A percentile compares a stretch with the other conserved stretches of the same genome.
phyloP scores from a whole-genome alignment of 2,797 vertebrate species.

The Lerista edwardsae region DNA sequence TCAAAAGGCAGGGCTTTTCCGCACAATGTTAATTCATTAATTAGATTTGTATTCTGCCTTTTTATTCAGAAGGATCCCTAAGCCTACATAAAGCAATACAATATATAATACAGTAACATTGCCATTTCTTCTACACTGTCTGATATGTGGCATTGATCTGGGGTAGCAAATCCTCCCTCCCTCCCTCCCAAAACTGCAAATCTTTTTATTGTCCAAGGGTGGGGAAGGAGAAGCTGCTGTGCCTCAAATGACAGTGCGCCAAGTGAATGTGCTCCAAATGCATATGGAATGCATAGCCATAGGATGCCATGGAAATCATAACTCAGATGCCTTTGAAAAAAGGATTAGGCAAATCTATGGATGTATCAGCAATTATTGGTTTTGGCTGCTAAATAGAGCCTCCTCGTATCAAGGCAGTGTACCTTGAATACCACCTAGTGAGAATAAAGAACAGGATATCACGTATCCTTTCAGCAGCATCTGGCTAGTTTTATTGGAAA shows the following conservation, averaged over 20 bases:
- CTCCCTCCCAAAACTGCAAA: too few species aligned
- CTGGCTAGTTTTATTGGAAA: too few species aligned
- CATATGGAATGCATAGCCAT: too few species aligned
- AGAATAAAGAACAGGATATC: neutral
- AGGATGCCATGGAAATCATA: neutral
- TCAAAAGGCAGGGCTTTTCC: neutral
- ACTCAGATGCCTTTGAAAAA: neutral
- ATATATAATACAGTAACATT: too few species aligned
- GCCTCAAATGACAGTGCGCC: too few species aligned
- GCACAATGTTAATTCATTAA: neutral
- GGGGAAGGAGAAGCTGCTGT: too few species aligned
- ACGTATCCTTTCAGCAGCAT: neutral
- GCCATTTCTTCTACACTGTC: too few species aligned
- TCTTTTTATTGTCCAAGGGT: too few species aligned
- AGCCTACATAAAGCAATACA: too few species aligned
- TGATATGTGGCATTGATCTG: too few species aligned
- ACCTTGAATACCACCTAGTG: neutral
- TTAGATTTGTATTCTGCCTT: too few species aligned
- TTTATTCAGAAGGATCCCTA: too few species aligned
- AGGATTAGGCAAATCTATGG: neutral
- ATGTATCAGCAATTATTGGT: neutral
- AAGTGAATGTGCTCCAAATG: neutral
- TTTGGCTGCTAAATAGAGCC: neutral
- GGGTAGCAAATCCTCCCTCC: neutral
- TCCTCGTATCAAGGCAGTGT: neutral